Conservation (phyloP, 37 sponge, comb jelly and placozoan species). For the Halichondria panicea region DNA sequence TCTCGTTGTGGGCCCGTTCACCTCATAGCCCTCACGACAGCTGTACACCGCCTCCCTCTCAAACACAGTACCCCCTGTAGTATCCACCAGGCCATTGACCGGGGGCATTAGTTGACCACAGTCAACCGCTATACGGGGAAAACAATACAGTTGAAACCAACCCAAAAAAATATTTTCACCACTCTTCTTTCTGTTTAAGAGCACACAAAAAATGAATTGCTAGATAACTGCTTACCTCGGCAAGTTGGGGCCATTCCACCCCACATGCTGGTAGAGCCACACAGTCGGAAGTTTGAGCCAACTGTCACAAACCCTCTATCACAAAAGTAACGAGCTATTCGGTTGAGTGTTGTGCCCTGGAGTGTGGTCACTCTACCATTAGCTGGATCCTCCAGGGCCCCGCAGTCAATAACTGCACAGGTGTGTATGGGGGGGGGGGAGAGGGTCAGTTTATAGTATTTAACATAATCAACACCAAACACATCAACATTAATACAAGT, state of each 20-base stretch:
- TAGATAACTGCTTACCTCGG: no score
- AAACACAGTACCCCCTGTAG: slow-evolving; percentile 2
- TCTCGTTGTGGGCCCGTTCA: slow-evolving; percentile 28
- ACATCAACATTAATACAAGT: no score
- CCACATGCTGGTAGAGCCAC: slow-evolving; percentile 44
- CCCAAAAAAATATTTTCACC: no score
- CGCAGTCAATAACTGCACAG: no score
- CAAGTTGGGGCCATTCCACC: slow-evolving; percentile 37
- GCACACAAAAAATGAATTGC: no score
- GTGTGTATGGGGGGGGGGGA: no score
- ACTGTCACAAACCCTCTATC: slow-evolving; percentile 23
- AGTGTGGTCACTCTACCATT: neutral
- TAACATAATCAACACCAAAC: no score
- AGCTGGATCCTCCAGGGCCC: neutral
- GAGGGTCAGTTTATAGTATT: no score
- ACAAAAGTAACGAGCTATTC: slow-evolving; percentile 43
- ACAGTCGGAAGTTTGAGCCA: slow-evolving; percentile 21
- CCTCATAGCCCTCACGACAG: slow-evolving; percentile 28
- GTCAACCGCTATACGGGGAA: no score
- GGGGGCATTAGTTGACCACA: slow-evolving; percentile 32
- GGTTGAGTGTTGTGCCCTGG: slow-evolving; percentile 12
- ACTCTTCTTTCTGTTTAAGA: no score
- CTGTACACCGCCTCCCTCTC: slow-evolving; percentile 24
- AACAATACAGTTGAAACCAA: no score
- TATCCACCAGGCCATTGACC: slow-evolving; percentile 35